Conservation (phyloP, 2,888 invertebrate genomes). For the Kryphioiulus occultus region DNA sequence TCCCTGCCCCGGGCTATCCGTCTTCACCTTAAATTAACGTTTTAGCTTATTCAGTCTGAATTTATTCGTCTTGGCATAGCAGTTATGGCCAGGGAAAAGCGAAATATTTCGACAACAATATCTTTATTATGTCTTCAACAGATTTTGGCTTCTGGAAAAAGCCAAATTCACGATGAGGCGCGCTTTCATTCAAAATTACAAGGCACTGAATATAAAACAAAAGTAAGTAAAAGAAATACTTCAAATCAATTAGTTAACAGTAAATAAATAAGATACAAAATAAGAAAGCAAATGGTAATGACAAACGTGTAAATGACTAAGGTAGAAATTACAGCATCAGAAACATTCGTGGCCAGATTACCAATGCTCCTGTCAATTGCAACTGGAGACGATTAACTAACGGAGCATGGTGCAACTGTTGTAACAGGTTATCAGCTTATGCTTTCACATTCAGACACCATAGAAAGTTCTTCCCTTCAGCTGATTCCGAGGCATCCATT, state of each 20-base stretch:
- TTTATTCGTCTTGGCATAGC: too few species aligned
- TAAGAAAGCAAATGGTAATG: constrained; percentile 11
- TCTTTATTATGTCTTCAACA: not conserved
- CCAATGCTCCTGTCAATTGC: not conserved
- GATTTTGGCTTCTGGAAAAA: not conserved
- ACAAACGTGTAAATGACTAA: not conserved
- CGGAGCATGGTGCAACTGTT: not conserved
- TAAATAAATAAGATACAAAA: not conserved
- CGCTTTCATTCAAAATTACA: not conserved
- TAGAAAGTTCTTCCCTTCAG: not conserved
- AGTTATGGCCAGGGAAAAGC: not conserved
- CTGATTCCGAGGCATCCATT: not conserved
- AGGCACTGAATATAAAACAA: not conserved
- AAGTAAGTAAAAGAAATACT: not conserved
- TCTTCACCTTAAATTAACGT: too few species aligned
- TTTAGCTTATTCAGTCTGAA: too few species aligned
- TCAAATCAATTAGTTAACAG: constrained; percentile 9
- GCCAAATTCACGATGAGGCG: not conserved
- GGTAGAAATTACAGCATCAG: not conserved
- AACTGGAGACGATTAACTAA: not conserved
- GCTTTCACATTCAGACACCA: not conserved
- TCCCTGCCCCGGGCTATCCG: too few species aligned
- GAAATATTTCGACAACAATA: not conserved
- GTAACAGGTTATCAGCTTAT: not conserved
- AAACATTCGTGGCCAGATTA: not conserved